Evolutionary conservation across 2,113 vertebrate genomes (phyloP), one percentile per base, ranked within the genome.

Genomic region (Etheostoma cragini): DNA sequence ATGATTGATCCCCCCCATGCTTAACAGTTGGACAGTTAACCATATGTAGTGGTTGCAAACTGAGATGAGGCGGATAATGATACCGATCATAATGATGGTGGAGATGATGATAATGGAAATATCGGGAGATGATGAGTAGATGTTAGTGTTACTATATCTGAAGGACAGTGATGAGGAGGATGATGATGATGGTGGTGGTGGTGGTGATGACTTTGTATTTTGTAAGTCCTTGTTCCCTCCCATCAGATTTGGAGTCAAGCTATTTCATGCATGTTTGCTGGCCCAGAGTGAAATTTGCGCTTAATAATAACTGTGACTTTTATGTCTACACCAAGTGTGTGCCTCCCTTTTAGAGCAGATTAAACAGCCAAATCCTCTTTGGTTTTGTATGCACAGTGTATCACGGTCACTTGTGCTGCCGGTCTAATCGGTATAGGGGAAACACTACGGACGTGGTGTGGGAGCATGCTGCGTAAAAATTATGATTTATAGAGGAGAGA

Each of bases 331-430:
- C 30, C 10, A 76, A 86, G 81, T 60, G 74, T 52, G 63, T 54
- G 46, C 30, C 26, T 64, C 42, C 65, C 52, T 71, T 57, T 85
- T 78, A 86, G 50, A 56, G 60, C 75, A 79, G 77, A 89, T 92
- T 85, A 88, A 84, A 79, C 78, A 42, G 52, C 33, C 70, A 46
- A 38, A 67, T 72, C 63, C 45, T 83, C 76, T 67, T 64, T 45
- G 84, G 64, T 63, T 75, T 57, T 67, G 80, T 53, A 58, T 53
- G 74, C 45, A 19, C 67, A 7, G n/a, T 78, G 88, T 80, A 87
- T 92, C 74, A 61, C 74, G 91, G 90, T 90, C 83, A 91, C 70
- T 67, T 57, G 61, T 0, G 61, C 72, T 71, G 35, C 3, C 8
- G 13, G 58, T 72, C 26, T 81, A 53, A 82, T 87, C 86, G 73